phyloP scores from a whole-genome alignment of 2,888 invertebrate species.

The Ganaspis brasiliensis region DNA sequence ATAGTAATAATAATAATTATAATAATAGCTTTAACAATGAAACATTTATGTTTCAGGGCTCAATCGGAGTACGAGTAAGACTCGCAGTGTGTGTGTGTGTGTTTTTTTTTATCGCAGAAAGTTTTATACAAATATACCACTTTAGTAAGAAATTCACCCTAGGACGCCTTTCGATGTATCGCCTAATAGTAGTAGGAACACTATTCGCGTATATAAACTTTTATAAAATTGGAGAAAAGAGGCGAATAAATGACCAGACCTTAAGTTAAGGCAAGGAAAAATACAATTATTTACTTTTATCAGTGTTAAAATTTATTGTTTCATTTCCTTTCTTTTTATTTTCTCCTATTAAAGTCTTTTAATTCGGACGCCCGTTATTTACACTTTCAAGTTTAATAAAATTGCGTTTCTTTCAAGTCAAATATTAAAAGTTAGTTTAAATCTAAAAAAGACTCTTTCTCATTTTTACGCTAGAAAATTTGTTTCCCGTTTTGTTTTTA shows the following conservation, averaged over 20 bases:
- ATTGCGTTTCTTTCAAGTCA: not conserved
- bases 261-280: constrained; percentile 18
- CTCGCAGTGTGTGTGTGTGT: constrained; percentile 30
- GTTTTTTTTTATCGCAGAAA: not conserved
- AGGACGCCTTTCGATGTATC: constrained; percentile 40
- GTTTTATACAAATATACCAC: constrained; percentile 45
- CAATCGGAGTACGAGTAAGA: constrained; percentile 78
- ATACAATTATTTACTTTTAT: constrained; percentile 12
- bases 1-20: constrained; percentile 29
- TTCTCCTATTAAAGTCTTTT: not conserved
- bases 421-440: constrained; percentile 2
- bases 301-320: not conserved
- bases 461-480: not conserved
- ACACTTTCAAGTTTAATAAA: not conserved
- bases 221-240: constrained; percentile 41
- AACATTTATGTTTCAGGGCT: constrained; percentile 70
- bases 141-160: constrained; percentile 37
- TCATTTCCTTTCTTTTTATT: not conserved
- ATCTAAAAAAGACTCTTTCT: not conserved
- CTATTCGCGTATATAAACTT: constrained; percentile 36
- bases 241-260: constrained; percentile 38
- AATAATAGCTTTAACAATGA: constrained; percentile 39
- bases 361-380: constrained; percentile 15
- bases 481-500: too few species aligned
- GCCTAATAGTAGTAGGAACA: constrained; percentile 38